A percentile compares a stretch with the other conserved stretches of the same genome.
These are phyloP conservation scores for Mus pahari DNA, from an alignment of 2,113 vertebrate genomes.

Conservation along the genomic window DNA sequence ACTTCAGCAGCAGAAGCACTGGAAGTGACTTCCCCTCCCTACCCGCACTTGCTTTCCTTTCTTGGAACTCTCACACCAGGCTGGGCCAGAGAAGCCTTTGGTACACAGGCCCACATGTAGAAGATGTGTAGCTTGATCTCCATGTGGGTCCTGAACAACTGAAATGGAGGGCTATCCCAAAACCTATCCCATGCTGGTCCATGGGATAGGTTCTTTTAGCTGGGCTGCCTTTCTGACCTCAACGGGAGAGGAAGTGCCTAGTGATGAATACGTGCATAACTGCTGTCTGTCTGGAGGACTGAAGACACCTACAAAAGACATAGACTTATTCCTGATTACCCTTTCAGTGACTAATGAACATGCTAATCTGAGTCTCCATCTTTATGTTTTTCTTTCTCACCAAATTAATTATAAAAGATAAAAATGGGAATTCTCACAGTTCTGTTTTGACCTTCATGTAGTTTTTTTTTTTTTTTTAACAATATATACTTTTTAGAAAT, in stretches of 20 bases:
- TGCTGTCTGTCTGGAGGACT: not conserved
- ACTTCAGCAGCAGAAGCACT: too few relatives aligned
- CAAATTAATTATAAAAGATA: not conserved
- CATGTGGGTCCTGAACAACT: too few relatives aligned
- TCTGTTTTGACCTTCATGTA: not conserved
- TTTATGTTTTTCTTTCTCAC: not conserved
- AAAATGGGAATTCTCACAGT: constrained; percentile 10
- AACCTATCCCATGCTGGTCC: too few relatives aligned
- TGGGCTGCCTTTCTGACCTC: too few relatives aligned
- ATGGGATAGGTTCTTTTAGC: too few relatives aligned
- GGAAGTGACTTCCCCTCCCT: too few relatives aligned
- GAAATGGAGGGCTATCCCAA: too few relatives aligned
- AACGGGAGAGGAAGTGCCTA: not conserved
- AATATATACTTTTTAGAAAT: not conserved
- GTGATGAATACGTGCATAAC: not conserved
- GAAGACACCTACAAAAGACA: not conserved
- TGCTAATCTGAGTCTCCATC: not conserved
- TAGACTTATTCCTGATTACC: not conserved
- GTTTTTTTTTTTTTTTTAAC: not conserved
- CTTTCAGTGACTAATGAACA: not conserved
- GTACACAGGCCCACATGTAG: too few relatives aligned
- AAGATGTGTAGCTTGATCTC: too few relatives aligned
- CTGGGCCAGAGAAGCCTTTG: too few relatives aligned
- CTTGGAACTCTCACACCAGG: too few relatives aligned
- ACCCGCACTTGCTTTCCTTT: too few relatives aligned